These are phyloP conservation scores for Cryptomyrus ogoouensis DNA, from an alignment of 2,113 vertebrate genomes.

Conservation along the genomic window DNA sequence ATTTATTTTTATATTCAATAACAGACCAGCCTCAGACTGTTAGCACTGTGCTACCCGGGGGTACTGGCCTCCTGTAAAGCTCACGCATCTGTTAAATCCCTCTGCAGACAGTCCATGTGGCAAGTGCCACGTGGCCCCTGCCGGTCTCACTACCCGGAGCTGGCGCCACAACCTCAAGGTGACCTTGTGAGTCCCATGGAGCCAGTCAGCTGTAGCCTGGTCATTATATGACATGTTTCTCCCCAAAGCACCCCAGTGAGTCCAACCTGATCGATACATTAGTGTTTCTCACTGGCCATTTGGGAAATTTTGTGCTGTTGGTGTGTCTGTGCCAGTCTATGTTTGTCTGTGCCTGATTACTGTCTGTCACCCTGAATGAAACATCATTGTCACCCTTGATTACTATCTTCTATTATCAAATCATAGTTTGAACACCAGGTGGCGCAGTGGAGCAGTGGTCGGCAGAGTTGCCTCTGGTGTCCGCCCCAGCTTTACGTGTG, in stretches of 20 bases:
- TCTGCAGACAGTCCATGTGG: background rate
- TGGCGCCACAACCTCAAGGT: conserved; percentile 50
- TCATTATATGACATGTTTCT: conserved; percentile 51
- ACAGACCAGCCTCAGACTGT: background rate
- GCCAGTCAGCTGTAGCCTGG: conserved; percentile 54
- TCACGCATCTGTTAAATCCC: background rate
- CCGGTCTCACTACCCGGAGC: conserved; percentile 40
- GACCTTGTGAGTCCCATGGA: conserved; percentile 42
- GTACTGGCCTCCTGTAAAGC: background rate
- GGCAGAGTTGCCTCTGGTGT: background rate
- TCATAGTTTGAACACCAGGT: background rate
- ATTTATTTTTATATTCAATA: background rate
- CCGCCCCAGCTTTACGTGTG: background rate
- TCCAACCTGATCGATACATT: conserved; percentile 50
- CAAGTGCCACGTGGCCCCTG: background rate
- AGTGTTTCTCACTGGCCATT: conserved; percentile 19
- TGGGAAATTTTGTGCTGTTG: conserved; percentile 11
- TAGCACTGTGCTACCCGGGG: background rate
- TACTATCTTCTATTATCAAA: background rate
- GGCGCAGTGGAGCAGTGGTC: background rate
- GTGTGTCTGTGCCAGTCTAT: background rate
- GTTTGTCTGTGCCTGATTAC: background rate
- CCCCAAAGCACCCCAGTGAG: conserved; percentile 44
- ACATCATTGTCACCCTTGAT: background rate
- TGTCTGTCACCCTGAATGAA: background rate